phyloP scores from a whole-genome alignment of 2,113 vertebrate species.

The Glaucidium brasilianum region DNA sequence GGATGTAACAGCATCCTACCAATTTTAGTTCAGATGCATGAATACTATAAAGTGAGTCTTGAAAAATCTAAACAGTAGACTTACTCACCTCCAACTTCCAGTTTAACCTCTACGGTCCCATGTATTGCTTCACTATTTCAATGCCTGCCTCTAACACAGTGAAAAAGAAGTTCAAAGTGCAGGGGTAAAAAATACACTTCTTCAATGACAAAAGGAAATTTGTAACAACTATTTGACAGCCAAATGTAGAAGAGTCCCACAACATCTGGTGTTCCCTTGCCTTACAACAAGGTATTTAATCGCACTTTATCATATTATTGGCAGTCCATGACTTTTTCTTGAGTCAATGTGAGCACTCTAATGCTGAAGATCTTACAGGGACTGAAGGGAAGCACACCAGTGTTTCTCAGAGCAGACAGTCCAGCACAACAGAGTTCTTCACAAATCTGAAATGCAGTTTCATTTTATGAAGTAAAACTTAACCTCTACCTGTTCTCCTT shows the following conservation, averaged over 20 bases:
- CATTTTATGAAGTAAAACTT: background rate
- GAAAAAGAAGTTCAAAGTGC: background rate
- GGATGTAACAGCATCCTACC: background rate
- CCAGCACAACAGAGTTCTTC: background rate
- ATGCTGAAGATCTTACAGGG: background rate
- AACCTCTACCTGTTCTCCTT: background rate
- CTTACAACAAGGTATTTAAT: background rate
- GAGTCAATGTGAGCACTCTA: no score
- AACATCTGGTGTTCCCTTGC: no score
- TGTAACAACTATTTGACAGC: background rate
- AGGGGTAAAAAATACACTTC: background rate
- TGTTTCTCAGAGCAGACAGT: background rate
- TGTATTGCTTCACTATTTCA: background rate
- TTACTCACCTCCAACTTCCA: background rate
- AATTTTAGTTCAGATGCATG: background rate
- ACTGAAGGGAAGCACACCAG: background rate
- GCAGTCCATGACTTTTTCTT: background rate
- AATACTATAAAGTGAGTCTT: background rate
- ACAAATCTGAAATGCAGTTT: background rate
- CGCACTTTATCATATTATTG: accelerated
- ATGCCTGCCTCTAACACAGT: background rate
- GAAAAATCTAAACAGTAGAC: background rate
- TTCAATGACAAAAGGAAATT: background rate
- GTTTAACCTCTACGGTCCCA: background rate
- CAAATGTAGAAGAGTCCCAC: background rate